Evolutionary conservation across 92 coral and sea anemone species (phyloP).

Genomic region (Ricordea florida): DNA sequence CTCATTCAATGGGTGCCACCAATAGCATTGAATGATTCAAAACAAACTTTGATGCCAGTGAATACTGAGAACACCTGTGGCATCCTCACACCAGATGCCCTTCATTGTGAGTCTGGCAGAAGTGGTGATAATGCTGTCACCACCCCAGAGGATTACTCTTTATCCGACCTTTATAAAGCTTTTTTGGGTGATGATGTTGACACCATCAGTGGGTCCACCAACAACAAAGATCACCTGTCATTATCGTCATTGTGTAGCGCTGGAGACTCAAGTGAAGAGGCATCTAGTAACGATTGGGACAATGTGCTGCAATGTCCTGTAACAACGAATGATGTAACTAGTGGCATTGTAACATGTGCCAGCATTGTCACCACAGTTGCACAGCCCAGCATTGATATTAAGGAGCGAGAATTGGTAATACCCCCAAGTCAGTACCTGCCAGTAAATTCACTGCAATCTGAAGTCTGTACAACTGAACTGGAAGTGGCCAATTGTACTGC

Average conservation of each 20-base stretch:
- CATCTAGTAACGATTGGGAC: too few species aligned
- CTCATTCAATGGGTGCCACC: conserved; percentile 77
- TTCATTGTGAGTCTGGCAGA: not conserved
- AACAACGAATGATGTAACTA: too few species aligned
- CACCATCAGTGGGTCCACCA: conserved; percentile 16
- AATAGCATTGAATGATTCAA: not conserved
- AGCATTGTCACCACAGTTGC: too few species aligned
- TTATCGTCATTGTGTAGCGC: not conserved
- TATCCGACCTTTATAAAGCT: conserved; percentile 24
- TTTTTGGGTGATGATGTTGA: conserved; percentile 31
- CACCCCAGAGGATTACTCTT: not conserved
- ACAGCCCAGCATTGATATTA: too few species aligned
- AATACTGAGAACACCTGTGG: not conserved
- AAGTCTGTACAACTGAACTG: too few species aligned
- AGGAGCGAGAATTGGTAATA: too few species aligned
- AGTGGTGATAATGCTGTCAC: not conserved
- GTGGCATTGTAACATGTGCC: too few species aligned
- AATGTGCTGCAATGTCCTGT: too few species aligned
- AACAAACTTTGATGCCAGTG: too few species aligned
- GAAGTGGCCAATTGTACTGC: too few species aligned
- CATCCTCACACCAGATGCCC: not conserved
- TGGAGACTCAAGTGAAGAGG: not conserved
- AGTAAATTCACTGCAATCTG: too few species aligned
- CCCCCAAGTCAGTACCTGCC: too few species aligned
- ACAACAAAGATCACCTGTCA: conserved; percentile 14